Conservation (phyloP, 2,113 vertebrate species). For the Mola mola region DNA sequence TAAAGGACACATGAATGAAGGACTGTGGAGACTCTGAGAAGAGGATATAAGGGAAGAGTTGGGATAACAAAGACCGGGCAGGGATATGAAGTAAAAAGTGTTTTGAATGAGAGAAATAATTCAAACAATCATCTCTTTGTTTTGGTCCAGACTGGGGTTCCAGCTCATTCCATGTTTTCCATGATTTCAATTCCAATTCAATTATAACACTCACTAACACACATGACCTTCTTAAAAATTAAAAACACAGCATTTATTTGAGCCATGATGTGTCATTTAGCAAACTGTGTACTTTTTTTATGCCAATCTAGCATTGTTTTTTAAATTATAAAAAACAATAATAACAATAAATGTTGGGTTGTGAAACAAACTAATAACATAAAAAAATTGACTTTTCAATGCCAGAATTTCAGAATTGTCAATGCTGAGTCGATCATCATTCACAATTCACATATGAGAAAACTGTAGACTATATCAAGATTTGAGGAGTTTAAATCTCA, state of each 20-base stretch:
- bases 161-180: neutral
- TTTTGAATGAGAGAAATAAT: conserved; percentile 10
- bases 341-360: no score
- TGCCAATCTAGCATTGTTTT: no score
- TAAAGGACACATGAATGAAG: conserved; percentile 12
- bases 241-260: conserved; percentile 8
- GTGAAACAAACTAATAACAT: no score
- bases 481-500: no score
- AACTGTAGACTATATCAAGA: no score
- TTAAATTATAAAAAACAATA: no score
- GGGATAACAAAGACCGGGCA: neutral
- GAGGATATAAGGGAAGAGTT: neutral
- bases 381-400: no score
- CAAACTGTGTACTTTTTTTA: no score
- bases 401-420: no score
- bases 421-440: no score
- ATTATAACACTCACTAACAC: neutral
- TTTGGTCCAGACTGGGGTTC: conserved; percentile 1
- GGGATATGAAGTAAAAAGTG: neutral
- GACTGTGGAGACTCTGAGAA: neutral
- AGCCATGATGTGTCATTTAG: neutral
- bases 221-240: conserved; percentile 14
- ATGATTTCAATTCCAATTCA: no score
- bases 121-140: conserved; percentile 19
- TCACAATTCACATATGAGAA: no score